Conservation (phyloP, 2,797 vertebrate species). For the Urophycis tenuis region DNA sequence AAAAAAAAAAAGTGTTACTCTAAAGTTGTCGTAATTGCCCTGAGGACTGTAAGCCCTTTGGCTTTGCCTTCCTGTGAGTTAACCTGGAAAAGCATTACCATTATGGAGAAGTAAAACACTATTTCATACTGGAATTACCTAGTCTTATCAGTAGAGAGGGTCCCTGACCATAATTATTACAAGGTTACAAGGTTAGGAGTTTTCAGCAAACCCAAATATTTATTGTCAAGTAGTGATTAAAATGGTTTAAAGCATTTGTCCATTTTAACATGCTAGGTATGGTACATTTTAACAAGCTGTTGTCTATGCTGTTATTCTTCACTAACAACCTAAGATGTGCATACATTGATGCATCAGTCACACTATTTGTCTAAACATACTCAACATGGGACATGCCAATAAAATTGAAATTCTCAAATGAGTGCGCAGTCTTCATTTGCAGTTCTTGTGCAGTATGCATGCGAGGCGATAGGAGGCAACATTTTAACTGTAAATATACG, state of each 20-base stretch:
- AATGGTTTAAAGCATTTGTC: not conserved
- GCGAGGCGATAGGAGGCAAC: not conserved
- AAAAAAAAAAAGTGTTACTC: not conserved
- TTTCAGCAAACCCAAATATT: not conserved
- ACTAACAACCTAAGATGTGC: not conserved
- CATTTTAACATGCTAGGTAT: no score
- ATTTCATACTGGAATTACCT: not conserved
- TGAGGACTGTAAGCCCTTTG: not conserved
- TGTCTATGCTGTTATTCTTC: not conserved
- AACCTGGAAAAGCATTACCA: not conserved
- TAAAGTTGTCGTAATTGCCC: not conserved
- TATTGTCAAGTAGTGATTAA: not conserved
- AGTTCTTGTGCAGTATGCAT: not conserved
- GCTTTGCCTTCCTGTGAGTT: not conserved
- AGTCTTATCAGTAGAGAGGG: not conserved
- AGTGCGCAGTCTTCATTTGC: not conserved
- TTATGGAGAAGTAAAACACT: not conserved
- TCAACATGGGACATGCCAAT: constrained; percentile 38
- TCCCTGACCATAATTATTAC: not conserved
- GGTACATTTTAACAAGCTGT: not conserved
- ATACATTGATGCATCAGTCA: not conserved
- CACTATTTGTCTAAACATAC: not conserved
- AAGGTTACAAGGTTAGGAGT: not conserved
- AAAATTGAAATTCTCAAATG: constrained; percentile 37
- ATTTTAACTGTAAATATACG: not conserved